phyloP scores from a whole-genome alignment of 2,113 vertebrate genomes.

The Mesoclemmys tuberculata region DNA sequence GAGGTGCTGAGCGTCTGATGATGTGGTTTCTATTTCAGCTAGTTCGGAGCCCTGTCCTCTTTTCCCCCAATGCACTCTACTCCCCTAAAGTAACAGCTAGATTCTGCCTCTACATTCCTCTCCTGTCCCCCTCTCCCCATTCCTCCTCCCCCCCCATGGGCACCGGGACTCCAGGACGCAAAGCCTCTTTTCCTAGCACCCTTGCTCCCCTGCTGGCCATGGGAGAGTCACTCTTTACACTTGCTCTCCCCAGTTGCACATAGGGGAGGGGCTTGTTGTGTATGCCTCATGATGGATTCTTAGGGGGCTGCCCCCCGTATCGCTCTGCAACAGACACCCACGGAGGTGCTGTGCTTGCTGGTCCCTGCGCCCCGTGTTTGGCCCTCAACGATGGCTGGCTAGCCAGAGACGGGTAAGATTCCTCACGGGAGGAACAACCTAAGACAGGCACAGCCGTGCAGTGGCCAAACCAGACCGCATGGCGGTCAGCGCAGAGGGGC shows the following conservation, averaged over 20 bases:
- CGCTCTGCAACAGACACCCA: background rate
- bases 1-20: background rate
- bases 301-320: background rate
- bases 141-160: background rate
- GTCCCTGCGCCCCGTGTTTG: background rate
- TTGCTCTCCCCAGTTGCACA: background rate
- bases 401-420: slow-evolving; percentile 96
- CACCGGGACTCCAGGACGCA: background rate
- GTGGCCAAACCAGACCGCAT: slow-evolving; percentile 71
- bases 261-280: too few species aligned
- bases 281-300: background rate
- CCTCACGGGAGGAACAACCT: slow-evolving; percentile 90
- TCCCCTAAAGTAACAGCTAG: background rate
- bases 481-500: background rate
- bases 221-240: background rate
- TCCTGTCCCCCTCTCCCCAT: background rate
- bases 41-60: background rate
- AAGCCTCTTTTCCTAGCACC: slow-evolving; percentile 9
- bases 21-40: background rate
- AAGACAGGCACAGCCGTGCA: slow-evolving; percentile 94
- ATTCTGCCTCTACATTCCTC: background rate
- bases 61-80: too few species aligned
- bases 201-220: background rate
- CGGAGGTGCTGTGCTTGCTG: background rate
- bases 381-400: slow-evolving; percentile 88